Conservation (phyloP, 2,888 invertebrate genomes). For the Acanthosepion esculentum region DNA sequence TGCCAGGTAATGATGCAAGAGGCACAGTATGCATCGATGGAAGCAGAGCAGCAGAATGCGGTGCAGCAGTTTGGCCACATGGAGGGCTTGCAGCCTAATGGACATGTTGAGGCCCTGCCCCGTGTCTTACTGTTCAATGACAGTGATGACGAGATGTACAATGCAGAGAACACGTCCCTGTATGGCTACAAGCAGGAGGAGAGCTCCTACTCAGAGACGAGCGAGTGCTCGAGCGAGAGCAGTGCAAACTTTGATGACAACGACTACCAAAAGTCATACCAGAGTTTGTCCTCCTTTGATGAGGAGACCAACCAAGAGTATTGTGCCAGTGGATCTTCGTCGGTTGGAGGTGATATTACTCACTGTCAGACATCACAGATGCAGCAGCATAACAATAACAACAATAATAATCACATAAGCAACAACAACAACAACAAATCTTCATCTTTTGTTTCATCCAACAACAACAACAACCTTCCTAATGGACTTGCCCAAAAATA, state of each 20-base stretch:
- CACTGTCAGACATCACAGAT: neutral
- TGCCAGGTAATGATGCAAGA: conserved; percentile 73
- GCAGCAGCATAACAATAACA: conserved; percentile 48
- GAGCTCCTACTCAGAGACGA: conserved; percentile 73
- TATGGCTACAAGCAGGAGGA: conserved; percentile 71
- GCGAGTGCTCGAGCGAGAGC: conserved; percentile 72
- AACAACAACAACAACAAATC: conserved; percentile 54
- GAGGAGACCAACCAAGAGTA: conserved; percentile 55
- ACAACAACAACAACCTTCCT: neutral
- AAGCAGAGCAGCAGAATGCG: conserved; percentile 60
- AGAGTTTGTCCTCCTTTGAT: conserved; percentile 55
- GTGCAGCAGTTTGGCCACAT: conserved; percentile 37
- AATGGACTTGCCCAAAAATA: conserved; percentile 76
- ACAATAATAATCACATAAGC: conserved; percentile 48
- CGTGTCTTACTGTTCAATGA: conserved; percentile 70
- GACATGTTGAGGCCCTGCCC: conserved; percentile 48
- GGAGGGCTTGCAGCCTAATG: neutral
- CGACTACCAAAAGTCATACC: conserved; percentile 62
- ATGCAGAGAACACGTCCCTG: conserved; percentile 64
- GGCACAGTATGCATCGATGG: conserved; percentile 64
- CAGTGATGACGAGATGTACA: conserved; percentile 67
- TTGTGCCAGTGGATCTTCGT: conserved; percentile 49
- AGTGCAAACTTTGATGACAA: conserved; percentile 54
- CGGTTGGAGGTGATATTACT: neutral
- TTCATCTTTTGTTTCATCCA: conserved; percentile 24